Conservation (phyloP, 2,113 vertebrate species). For the Toxostoma redivivum region DNA sequence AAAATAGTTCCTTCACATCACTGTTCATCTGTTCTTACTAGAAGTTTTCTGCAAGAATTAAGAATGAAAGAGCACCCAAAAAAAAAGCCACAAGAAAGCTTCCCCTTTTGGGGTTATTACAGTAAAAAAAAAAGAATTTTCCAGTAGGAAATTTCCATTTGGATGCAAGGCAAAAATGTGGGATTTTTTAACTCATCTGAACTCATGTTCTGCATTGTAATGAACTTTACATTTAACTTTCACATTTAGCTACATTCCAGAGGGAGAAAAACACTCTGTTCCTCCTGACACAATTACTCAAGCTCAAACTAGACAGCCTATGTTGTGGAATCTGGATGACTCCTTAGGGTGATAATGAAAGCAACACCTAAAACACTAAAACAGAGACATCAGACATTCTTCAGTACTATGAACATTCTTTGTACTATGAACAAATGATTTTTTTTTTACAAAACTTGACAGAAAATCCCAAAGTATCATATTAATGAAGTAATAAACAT, state of each 20-base stretch:
- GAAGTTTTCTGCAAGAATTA: background rate
- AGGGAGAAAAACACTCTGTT: background rate
- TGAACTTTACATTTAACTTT: background rate
- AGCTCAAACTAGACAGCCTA: background rate
- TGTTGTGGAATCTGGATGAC: background rate
- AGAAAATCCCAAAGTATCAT: background rate
- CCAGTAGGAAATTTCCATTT: background rate
- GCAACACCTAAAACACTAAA: background rate
- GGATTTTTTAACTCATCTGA: background rate
- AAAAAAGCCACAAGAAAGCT: background rate
- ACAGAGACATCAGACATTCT: background rate
- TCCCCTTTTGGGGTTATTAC: background rate
- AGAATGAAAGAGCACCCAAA: background rate
- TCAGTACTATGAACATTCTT: background rate
- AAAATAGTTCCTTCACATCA: background rate
- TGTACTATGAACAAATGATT: background rate
- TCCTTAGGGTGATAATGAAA: background rate
- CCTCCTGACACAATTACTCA: background rate
- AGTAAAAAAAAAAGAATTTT: background rate
- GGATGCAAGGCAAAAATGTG: background rate
- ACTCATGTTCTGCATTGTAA: background rate
- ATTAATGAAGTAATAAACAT: background rate
- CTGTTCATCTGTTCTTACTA: background rate
- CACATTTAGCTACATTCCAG: background rate
- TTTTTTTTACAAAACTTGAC: background rate